Base-by-base conservation (phyloP, 1,140 invertebrate genomes). In the Nephila pilipes region DNA sequence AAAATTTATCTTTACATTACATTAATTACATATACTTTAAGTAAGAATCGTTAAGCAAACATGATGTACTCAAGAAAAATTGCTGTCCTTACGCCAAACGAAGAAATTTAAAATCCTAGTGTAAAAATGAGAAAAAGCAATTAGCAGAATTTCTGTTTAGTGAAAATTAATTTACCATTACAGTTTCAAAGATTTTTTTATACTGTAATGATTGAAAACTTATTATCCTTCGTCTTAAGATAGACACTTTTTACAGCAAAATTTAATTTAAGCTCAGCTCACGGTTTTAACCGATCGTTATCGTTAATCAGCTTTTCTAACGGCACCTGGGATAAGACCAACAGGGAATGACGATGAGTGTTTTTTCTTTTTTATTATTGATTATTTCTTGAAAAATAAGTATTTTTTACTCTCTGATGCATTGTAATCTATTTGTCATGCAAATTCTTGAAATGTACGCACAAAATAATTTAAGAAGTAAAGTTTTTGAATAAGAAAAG, bases 231-330 rank as follows among this genome's bases (percentile, higher is more conserved):
- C 14, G n/a, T 65, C 63, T 75, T 36, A 5, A 32, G 2, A 5
- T 75, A 12, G 16, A 32, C 6, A 36, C 32, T 36, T 75, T 75
- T 65, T 65, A 65, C 25, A n/a, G 10, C n/a, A 65, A 65, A 65
- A 75, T 75, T 75, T 75, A 75, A 75, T 75, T 75, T 75, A 18
- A 36, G 29, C 16, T 12, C n/a, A n/a, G n/a, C n/a, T 65, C 63
- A 25, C 63, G 29, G 2, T 20, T 32, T 75, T 75, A 18, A 20
- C 4, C 57, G 20, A 58, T 58, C 58, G 14, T 32, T 18, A 75
- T 25, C 6, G 10, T 6, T 75, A 75, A 75, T 75, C 16, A 75
- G 18, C 32, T 75, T 75, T 32, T 18, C 5, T 32, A 4, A 32
- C 12, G 36, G 29, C 69, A 32, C 69, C 32, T 75, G 69, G 25